Evolutionary conservation across 2,797 vertebrate species (phyloP), one percentile per base, ranked within the genome.

Genomic region (Phalloptychus januarius): DNA sequence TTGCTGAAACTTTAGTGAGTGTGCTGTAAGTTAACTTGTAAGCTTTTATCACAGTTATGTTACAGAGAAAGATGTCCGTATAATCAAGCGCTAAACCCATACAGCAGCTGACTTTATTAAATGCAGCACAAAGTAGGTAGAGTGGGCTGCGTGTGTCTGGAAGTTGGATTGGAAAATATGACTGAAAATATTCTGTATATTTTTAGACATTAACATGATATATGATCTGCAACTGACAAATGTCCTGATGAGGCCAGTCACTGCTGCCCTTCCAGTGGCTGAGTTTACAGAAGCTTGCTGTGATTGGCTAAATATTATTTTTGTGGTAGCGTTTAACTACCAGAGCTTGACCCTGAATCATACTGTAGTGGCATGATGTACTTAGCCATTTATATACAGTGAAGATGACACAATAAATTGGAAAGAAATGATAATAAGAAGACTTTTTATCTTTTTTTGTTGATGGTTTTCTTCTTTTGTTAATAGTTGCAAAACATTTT

Each of bases 1-100:
- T 78, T 69, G 36, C 71, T 4, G 44, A 79, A 54, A 70, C 50
- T n/a, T 75, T 78, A 84, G 77, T 54, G 15, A 75, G 78, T 31
- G 50, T 38, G 1, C 7, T 72, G 15, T 76, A 75, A 82, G 71
- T 45, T 45, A 76, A 45, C 31, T 79, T 16, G 63, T 52, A 70
- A 56, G n/a, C 8, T n/a, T n/a, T 77, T 72, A 54, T 72, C 38
- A 63, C 31, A 54, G 48, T 67, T 50, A n/a, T 70, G 2, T 61
- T 72, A 40, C 72, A 72, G 31, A 69, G 72, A 48, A 40, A 46
- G 31, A 23, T 50, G 16, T 10, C 16, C 7, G 67, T 46, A 44
- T 25, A 75, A 38, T 71, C 12, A 63, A 75, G 45, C 52, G 46
- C 31, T 58, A 45, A 77, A 77, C 38, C 42, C 16, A 4, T 42